These are phyloP conservation scores for Falcaria lacertinaria DNA, from an alignment of 2,888 invertebrate genomes.

Conservation along the genomic window DNA sequence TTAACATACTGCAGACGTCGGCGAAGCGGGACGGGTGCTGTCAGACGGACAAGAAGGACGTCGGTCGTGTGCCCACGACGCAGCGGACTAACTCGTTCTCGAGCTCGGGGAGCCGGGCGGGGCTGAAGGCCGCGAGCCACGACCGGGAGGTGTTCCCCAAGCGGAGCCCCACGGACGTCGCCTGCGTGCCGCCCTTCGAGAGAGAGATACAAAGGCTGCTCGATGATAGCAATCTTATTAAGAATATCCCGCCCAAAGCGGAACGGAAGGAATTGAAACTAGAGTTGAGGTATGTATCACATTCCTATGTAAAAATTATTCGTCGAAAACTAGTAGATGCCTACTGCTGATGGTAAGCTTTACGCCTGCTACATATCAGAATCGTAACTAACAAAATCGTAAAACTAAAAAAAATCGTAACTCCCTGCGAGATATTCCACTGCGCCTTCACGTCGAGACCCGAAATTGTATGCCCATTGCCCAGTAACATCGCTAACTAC, in stretches of 20 bases:
- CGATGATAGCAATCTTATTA: conserved; percentile 84
- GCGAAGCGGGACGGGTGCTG: conserved; percentile 82
- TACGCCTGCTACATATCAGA: too few relatives aligned
- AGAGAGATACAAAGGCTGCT: conserved; percentile 88
- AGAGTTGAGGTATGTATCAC: conserved; percentile 60
- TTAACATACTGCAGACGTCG: conserved; percentile 76
- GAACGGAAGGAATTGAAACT: conserved; percentile 82
- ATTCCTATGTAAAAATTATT: not conserved
- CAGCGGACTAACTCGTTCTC: conserved; percentile 75
- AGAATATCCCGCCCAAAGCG: conserved; percentile 80
- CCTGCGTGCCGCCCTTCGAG: conserved; percentile 85
- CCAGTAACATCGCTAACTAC: too few relatives aligned
- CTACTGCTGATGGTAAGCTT: too few relatives aligned
- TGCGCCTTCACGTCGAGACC: too few relatives aligned
- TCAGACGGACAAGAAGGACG: conserved; percentile 83
- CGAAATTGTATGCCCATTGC: too few relatives aligned
- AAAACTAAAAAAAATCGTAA: too few relatives aligned
- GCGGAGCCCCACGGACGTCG: conserved; percentile 71
- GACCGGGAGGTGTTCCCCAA: conserved; percentile 69
- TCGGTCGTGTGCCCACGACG: conserved; percentile 52
- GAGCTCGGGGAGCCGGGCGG: conserved; percentile 71
- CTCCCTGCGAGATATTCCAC: too few relatives aligned
- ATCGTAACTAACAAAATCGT: too few relatives aligned
- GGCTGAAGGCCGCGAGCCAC: conserved; percentile 76
- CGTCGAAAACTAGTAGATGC: too few relatives aligned